Base-by-base conservation (phyloP, 2,113 vertebrate genomes). In the Cyprinodon variegatus region DNA sequence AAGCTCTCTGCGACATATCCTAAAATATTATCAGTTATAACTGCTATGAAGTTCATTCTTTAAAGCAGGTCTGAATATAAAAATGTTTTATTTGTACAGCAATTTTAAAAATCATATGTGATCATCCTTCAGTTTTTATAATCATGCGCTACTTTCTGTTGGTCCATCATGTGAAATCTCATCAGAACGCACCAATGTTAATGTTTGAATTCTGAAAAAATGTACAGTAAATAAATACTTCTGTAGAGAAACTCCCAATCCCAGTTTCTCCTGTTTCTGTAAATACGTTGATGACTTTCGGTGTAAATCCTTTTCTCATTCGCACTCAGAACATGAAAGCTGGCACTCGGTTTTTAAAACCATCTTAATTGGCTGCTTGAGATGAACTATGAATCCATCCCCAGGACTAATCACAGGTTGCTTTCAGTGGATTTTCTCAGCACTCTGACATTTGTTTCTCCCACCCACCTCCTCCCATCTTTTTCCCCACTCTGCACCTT, bases 361-460 rank as follows among this genome's bases (percentile, higher is more conserved):
- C 29, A 68, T 66, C 76, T 72, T 75, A 57, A 79, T 84, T 75
- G 79, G 69, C 68, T 68, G 53, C 76, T 66, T 63, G 60, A 78
- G 77, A 22, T 69, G 43, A 76, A 77, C 40, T 82, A 80, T 43
- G 70, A 82, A 79, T 82, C 74, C 84, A 75, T 80, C 74, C 81
- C 59, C 68, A 69, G 75, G 71, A 84, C 74, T 87, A 87, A 86
- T 88, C 76, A 65, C 68, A 74, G 83, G 83, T 85, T 46, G 37
- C 83, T 77, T 78, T 81, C 71, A 75, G 68, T 65, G 72, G 63
- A 75, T 77, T 67, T 50, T 38, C 38, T 1, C 38, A 12, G 81
- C 77, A 68, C 46, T 61, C 63, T 82, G 84, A 87, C 88, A 62
- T 86, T 84, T 41, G 86, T 91, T 89, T 80, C 88, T 62, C 71